These are phyloP conservation scores for Neuroterus valhalla DNA, from an alignment of 1,140 invertebrate genomes.

Conservation along the genomic window DNA sequence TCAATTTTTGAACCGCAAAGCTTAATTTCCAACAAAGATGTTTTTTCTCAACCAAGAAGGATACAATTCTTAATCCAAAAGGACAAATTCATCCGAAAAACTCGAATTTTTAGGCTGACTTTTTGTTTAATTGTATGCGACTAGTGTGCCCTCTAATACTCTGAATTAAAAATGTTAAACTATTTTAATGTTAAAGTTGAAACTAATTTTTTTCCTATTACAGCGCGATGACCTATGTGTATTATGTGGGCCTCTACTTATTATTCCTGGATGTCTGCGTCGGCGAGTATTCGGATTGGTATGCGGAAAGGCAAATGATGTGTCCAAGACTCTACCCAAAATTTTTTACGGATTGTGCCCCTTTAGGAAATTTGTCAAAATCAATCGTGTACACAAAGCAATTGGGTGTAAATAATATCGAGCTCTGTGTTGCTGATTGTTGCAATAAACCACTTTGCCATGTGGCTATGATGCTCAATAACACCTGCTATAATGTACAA, in stretches of 20 bases:
- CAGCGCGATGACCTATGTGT: conserved; percentile 61
- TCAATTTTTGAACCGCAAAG: no score
- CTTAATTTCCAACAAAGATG: no score
- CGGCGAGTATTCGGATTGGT: conserved; percentile 60
- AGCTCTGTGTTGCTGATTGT: conserved; percentile 83
- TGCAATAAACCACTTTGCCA: conserved; percentile 83
- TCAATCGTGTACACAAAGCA: conserved; percentile 78
- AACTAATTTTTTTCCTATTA: conserved; percentile 39
- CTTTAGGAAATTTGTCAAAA: conserved; percentile 77
- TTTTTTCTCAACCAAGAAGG: no score
- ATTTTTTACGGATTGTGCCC: conserved; percentile 68
- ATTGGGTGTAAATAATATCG: conserved; percentile 74
- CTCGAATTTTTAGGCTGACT: no score
- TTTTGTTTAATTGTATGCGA: no score
- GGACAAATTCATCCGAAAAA: no score
- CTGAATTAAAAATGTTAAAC: no score
- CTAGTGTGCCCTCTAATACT: no score
- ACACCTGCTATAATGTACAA: conserved; percentile 85
- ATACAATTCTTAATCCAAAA: no score
- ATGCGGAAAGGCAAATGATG: conserved; percentile 58
- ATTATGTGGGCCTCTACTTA: conserved; percentile 56
- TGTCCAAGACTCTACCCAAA: conserved; percentile 65
- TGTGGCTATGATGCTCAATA: conserved; percentile 85
- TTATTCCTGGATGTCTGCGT: conserved; percentile 59
- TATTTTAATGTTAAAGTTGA: no score